Conservation (phyloP, 1,140 invertebrate genomes). For the Macrosteles quadrilineatus region DNA sequence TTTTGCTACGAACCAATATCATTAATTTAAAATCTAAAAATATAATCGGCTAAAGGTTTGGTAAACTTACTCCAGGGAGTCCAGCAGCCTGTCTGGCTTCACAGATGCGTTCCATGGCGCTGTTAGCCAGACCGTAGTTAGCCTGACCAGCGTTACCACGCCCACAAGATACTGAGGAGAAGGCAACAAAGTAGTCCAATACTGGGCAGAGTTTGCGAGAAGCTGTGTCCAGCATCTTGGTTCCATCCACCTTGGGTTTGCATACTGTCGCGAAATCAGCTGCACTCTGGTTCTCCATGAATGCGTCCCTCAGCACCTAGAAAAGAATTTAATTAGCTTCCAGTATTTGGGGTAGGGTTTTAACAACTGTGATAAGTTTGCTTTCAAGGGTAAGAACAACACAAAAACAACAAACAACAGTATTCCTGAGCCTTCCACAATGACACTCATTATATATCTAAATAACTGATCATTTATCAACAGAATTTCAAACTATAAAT, state of each 20-base stretch:
- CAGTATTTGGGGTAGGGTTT: too few relatives aligned
- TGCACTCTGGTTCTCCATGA: constrained; percentile 85
- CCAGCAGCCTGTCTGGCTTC: constrained; percentile 80
- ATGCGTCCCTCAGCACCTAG: constrained; percentile 76
- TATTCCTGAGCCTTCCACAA: too few relatives aligned
- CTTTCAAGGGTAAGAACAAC: too few relatives aligned
- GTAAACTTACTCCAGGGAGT: constrained; percentile 63
- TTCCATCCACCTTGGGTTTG: constrained; percentile 76
- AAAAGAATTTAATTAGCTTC: too few relatives aligned
- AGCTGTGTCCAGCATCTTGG: constrained; percentile 71
- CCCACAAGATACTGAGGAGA: constrained; percentile 93
- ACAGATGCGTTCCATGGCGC: constrained; percentile 92
- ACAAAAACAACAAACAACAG: too few relatives aligned
- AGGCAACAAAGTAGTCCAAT: constrained; percentile 89
- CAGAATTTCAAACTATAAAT: too few relatives aligned
- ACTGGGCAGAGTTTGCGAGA: constrained; percentile 73
- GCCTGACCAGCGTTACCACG: constrained; percentile 92
- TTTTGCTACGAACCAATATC: too few relatives aligned
- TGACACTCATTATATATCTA: too few relatives aligned
- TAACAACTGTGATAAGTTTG: too few relatives aligned
- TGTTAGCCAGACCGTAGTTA: constrained; percentile 96
- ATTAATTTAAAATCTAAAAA: too few relatives aligned
- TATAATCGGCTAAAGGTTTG: too few relatives aligned
- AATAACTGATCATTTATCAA: too few relatives aligned
- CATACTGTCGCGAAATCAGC: constrained; percentile 75